Evolutionary conservation across 2,113 vertebrate genomes (phyloP).

Genomic region (Centropus bengalensis): DNA sequence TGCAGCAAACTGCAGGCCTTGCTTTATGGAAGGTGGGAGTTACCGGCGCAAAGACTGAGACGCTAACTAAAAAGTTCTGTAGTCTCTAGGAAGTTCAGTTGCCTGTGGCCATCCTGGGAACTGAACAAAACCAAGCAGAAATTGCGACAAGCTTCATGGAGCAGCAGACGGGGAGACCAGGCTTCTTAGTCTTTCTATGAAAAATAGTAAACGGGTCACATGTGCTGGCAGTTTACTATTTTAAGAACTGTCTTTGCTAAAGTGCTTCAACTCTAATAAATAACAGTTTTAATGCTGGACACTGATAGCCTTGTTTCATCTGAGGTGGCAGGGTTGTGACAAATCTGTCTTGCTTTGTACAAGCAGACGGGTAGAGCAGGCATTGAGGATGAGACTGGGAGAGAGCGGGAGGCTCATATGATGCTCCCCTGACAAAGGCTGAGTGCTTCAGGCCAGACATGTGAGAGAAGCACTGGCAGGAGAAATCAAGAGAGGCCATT

Average conservation of each 20-base stretch:
- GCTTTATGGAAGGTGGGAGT: neutral
- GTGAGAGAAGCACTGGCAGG: neutral
- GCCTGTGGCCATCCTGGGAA: neutral
- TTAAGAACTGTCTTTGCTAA: neutral
- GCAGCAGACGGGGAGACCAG: neutral
- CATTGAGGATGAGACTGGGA: neutral
- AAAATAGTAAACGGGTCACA: neutral
- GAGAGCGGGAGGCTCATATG: neutral
- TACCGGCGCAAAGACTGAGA: neutral
- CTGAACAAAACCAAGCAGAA: neutral
- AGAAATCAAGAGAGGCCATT: neutral
- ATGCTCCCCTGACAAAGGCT: neutral
- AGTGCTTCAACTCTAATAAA: neutral
- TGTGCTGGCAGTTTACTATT: neutral
- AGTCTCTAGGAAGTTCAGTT: neutral
- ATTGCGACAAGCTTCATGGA: neutral
- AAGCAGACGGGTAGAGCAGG: fast-evolving
- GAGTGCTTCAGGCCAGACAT: neutral
- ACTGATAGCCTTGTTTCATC: neutral
- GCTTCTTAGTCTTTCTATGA: neutral
- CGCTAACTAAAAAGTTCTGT: neutral
- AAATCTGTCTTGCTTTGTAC: neutral
- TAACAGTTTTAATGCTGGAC: neutral
- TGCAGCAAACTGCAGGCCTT: neutral
- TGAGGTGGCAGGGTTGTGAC: neutral